A percentile compares a stretch with the other conserved stretches of the same genome.
phyloP scores from a whole-genome alignment of 2,797 vertebrate genomes.

The Mormyrops boulengeri region DNA sequence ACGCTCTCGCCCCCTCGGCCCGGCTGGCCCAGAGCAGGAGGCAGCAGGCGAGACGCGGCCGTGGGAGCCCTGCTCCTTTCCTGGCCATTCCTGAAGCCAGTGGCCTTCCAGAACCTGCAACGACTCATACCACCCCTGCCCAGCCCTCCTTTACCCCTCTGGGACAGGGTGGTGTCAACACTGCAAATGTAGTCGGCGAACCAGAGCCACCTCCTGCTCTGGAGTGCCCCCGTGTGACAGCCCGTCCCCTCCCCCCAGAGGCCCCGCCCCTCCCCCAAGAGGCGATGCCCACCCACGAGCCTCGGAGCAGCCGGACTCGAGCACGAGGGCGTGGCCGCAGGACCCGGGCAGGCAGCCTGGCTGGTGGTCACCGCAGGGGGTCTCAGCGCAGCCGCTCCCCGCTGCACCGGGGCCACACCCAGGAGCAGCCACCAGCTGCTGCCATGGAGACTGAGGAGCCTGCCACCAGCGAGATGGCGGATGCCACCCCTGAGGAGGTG shows the following conservation, averaged over 20 bases:
- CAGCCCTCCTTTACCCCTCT: conserved; percentile 32
- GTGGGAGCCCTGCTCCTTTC: conserved; percentile 55
- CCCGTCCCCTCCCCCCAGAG: conserved; percentile 46
- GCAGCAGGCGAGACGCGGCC: conserved; percentile 61
- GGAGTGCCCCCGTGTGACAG: conserved; percentile 53
- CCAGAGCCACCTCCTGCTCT: conserved; percentile 31
- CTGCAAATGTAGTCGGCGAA: neutral
- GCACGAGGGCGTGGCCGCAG: conserved; percentile 64
- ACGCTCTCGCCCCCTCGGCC: conserved; percentile 49
- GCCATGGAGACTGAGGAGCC: conserved; percentile 59
- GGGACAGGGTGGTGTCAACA: neutral
- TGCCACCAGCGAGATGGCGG: conserved; percentile 41
- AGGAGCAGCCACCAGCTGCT: conserved; percentile 41
- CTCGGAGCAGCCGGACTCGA: conserved; percentile 75
- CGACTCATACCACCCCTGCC: conserved; percentile 31
- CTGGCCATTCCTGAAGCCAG: conserved; percentile 42
- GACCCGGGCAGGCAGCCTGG: conserved; percentile 59
- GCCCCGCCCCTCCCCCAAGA: conserved; percentile 45
- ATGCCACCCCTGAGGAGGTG: conserved; percentile 62
- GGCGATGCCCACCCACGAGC: conserved; percentile 46
- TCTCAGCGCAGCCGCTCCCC: conserved; percentile 81
- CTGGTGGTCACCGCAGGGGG: conserved; percentile 55
- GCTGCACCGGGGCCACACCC: conserved; percentile 54
- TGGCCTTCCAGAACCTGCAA: conserved; percentile 40
- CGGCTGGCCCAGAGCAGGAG: conserved; percentile 57